A percentile compares a stretch with the other conserved stretches of the same genome.
Conservation (phyloP, 2,888 invertebrate species). For the Hemicrepidius hirtus region DNA sequence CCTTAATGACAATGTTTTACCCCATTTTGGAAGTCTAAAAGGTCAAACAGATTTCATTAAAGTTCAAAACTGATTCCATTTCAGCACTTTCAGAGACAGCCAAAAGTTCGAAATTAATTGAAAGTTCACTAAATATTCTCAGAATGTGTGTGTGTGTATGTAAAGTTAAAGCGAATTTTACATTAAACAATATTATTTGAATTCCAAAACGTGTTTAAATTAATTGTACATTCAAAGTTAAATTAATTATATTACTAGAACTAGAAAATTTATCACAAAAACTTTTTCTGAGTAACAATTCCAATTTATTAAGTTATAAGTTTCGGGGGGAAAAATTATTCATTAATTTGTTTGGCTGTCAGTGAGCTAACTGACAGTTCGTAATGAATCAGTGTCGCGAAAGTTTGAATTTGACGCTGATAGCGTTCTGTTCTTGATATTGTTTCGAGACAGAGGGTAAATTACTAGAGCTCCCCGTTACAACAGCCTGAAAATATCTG, state of each 20-base stretch:
- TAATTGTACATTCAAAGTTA: no score
- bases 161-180: background rate
- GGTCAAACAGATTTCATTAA: constrained; percentile 17
- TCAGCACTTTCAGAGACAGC: constrained; percentile 1
- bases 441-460: constrained; percentile 40
- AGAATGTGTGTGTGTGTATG: background rate
- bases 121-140: background rate
- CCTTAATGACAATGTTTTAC: no score
- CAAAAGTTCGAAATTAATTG: constrained; percentile 7
- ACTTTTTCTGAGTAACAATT: background rate
- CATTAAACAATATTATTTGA: no score
- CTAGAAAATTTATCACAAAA: background rate
- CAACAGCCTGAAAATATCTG: constrained; percentile 29
- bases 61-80: constrained; percentile 1
- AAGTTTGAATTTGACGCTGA: constrained; percentile 42
- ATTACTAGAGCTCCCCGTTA: constrained; percentile 33
- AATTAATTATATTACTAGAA: no score
- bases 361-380: constrained; percentile 28
- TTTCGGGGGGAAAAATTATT: constrained; percentile 28
- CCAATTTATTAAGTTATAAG: constrained; percentile 31
- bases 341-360: constrained; percentile 41
- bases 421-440: constrained; percentile 45
- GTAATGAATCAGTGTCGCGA: constrained; percentile 42
- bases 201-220: no score
- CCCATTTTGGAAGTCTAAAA: constrained; percentile 1